Evolutionary conservation across 1,140 invertebrate genomes (phyloP), one percentile per base, ranked within the genome.

Genomic region (Stratiolaelaps scimitus): DNA sequence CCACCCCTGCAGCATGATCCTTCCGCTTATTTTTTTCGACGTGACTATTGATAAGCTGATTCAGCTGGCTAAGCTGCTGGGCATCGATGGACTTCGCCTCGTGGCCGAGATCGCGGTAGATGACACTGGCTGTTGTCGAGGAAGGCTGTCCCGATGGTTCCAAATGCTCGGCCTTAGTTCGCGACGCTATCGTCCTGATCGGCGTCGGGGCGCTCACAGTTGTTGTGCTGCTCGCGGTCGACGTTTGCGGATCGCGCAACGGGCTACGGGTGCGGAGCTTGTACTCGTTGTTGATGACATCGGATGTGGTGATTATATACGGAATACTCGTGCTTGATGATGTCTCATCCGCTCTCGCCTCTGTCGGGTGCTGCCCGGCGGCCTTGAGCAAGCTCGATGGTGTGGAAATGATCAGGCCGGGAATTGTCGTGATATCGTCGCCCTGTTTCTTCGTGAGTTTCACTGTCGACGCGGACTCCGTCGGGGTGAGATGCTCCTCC

Each of bases 401-500:
- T 34, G 53, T 26, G 26, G 53, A 60, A 15, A 20, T 60, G 10
- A 60, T 60, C 4, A 60, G 23, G 23, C 53, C 53, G 23, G 53
- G 53, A 60, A 26, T 60, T 19, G 23, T 60, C 15, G 53, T 60
- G 34, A 60, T 26, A 23, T 60, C 53, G 10, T 60, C 53, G 23
- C 53, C 23, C 34, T 60, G 53, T 60, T 60, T 60, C 26, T 34
- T 26, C 2, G 53, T 60, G 2, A 60, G 53, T 34, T 60, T 60
- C 20, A 60, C 15, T 26, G 53, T 29, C 23, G 23, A 17, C 20
- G n/a, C 53, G 1, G 53, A 60, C 20, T 60, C 53, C 1, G 53
- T 60, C 20, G 17, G 53, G 15, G 53, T 60, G 17, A 60, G 26
- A 60, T 23, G 53, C 26, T 60, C 53, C 26, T 60, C 34, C 5